Percentiles rank a stretch among this genome's conserved stretches.
Conservation (phyloP, 2,797 vertebrate species). For the Neosalanx taihuensis region DNA sequence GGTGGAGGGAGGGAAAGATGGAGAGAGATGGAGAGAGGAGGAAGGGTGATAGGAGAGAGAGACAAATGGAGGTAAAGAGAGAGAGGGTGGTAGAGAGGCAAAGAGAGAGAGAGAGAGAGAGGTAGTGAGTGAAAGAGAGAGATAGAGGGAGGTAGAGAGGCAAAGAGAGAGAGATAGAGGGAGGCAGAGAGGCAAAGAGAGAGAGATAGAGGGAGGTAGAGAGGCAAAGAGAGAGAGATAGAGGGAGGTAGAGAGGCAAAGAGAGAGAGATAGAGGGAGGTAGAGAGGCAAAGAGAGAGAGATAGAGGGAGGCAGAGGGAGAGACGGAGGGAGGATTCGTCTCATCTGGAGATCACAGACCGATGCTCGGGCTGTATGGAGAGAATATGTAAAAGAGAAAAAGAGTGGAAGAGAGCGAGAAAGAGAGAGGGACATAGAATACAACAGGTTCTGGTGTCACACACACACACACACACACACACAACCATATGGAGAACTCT, state of each 20-base stretch:
- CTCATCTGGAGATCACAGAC: slow-evolving; percentile 32
- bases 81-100: too few relatives aligned
- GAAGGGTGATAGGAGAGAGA: too few relatives aligned
- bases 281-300: slow-evolving; percentile 17
- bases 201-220: too few relatives aligned
- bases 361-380: slow-evolving; percentile 19
- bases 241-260: slow-evolving; percentile 8
- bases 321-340: slow-evolving; percentile 19
- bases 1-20: too few relatives aligned
- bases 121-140: too few relatives aligned
- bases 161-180: not conserved
- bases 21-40: too few relatives aligned
- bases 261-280: slow-evolving; percentile 9
- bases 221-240: too few relatives aligned
- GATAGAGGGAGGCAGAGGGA: not conserved
- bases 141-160: not conserved
- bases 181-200: too few relatives aligned
- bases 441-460: slow-evolving; percentile 4
- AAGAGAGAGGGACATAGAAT: not conserved
- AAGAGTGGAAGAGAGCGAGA: not conserved
- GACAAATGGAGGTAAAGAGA: too few relatives aligned
- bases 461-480: slow-evolving; percentile 6
- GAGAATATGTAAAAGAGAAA: slow-evolving; percentile 7
- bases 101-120: slow-evolving; percentile 12
- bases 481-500: slow-evolving; percentile 10